Percentiles rank a stretch among this genome's conserved stretches.
Conservation (phyloP, 2,888 invertebrate species). For the Charanyca ferruginea region DNA sequence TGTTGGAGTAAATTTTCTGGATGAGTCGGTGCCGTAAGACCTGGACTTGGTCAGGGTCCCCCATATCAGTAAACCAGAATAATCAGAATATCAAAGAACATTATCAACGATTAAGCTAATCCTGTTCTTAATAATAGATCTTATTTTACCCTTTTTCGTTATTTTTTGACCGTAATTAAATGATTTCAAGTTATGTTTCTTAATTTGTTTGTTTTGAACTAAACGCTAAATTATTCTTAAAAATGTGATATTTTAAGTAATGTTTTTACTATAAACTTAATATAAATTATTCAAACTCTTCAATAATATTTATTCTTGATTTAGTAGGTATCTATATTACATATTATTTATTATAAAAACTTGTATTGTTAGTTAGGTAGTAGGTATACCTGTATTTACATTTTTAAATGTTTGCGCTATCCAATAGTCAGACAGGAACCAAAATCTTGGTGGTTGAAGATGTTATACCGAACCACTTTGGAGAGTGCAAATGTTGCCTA, state of each 20-base stretch:
- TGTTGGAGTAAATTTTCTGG: neutral
- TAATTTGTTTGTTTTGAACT: conserved; percentile 56
- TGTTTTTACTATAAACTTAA: conserved; percentile 62
- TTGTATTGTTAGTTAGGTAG: conserved; percentile 30
- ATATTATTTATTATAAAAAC: conserved; percentile 36
- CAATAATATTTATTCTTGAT: conserved; percentile 35
- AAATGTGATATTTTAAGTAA: conserved; percentile 88
- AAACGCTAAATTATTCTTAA: conserved; percentile 74
- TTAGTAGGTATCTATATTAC: conserved; percentile 19
- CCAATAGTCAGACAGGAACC: neutral
- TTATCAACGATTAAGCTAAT: neutral
- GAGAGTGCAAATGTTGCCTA: conserved; percentile 31
- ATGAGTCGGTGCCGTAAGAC: neutral
- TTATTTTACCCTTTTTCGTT: neutral
- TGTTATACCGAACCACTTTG: neutral
- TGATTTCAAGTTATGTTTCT: conserved; percentile 9
- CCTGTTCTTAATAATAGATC: neutral
- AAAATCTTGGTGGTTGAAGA: neutral
- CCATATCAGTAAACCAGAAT: no score
- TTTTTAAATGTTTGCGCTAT: conserved; percentile 22
- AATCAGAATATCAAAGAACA: no score
- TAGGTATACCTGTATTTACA: conserved; percentile 20
- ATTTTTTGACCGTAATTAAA: neutral
- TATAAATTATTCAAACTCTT: conserved; percentile 63
- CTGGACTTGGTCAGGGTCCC: neutral